Conservation (phyloP, 2,888 invertebrate genomes). For the Euplagia quadripunctaria region DNA sequence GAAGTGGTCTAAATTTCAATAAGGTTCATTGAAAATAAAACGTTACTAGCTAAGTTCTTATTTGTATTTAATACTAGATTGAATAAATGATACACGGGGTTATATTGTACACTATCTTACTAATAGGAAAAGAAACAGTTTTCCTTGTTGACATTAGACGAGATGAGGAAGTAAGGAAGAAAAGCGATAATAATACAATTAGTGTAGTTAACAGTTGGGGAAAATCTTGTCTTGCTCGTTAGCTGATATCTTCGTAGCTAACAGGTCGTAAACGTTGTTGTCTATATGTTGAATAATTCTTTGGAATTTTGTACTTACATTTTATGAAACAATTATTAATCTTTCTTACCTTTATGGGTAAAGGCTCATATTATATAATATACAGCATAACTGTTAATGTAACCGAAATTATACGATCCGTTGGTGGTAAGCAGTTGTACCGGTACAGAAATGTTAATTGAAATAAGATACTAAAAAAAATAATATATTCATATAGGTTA, state of each 20-base stretch:
- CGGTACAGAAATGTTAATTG: too few relatives aligned
- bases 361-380: too few relatives aligned
- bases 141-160: constrained; percentile 28
- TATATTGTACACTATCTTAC: background rate
- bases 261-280: background rate
- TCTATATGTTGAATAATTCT: background rate
- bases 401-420: too few relatives aligned
- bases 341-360: too few relatives aligned
- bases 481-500: too few relatives aligned
- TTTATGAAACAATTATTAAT: too few relatives aligned
- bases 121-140: constrained; percentile 2
- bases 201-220: constrained; percentile 41
- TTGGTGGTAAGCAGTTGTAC: too few relatives aligned
- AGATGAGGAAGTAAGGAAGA: constrained; percentile 26
- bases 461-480: too few relatives aligned
- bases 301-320: background rate
- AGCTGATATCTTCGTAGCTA: constrained; percentile 15
- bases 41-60: too few relatives aligned
- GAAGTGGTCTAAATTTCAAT: background rate
- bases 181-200: constrained; percentile 52
- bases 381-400: too few relatives aligned
- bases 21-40: background rate
- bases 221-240: constrained; percentile 17
- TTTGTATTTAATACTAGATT: too few relatives aligned
- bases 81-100: background rate